A percentile compares a stretch with the other conserved stretches of the same genome.
Conservation (phyloP, 2,113 vertebrate genomes). For the Leuciscus idus region DNA sequence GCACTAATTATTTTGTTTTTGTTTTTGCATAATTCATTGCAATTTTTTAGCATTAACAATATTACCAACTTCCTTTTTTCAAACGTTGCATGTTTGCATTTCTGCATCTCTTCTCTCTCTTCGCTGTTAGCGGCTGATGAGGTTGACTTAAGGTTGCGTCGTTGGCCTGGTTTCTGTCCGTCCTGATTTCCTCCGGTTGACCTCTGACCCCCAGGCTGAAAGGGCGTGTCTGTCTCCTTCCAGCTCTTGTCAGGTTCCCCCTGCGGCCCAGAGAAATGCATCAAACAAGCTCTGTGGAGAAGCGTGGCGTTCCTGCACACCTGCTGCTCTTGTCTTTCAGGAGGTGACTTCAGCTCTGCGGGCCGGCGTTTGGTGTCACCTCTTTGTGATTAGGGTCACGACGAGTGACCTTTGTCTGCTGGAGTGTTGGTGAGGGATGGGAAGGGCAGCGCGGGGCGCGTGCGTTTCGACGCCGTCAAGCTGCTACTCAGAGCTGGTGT, state of each 20-base stretch:
- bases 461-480: conserved; percentile 39
- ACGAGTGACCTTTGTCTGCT: conserved; percentile 29
- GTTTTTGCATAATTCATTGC: too few species aligned
- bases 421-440: conserved; percentile 4
- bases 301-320: neutral
- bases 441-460: conserved; percentile 12
- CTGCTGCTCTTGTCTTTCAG: conserved; percentile 46
- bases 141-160: neutral
- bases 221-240: neutral
- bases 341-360: conserved; percentile 8
- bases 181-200: conserved; percentile 43
- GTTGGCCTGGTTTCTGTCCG: conserved; percentile 28
- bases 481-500: conserved; percentile 17
- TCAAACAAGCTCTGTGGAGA: neutral
- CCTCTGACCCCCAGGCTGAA: conserved; percentile 21
- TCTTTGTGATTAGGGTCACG: conserved; percentile 56
- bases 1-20: too few species aligned
- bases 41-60: too few species aligned
- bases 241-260: conserved; percentile 33
- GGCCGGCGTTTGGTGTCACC: conserved; percentile 35
- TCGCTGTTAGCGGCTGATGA: neutral
- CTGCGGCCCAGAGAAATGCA: neutral
- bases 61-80: neutral
- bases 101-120: conserved; percentile 2
- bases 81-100: neutral